Base-by-base conservation (phyloP, 2,797 vertebrate genomes). In the Pelochelys cantorii region DNA sequence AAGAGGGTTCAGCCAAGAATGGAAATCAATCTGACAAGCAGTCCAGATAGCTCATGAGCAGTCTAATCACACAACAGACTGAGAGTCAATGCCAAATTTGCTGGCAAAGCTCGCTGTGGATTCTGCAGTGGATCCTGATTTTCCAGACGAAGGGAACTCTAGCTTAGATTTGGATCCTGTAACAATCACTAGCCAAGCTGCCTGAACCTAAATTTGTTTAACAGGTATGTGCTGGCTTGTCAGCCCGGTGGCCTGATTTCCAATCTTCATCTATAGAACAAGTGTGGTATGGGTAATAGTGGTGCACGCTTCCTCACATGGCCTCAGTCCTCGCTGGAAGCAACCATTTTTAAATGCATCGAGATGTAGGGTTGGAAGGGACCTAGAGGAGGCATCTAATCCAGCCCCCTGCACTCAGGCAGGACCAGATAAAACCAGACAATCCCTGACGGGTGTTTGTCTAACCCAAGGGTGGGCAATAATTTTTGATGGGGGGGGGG, bases 1-100 rank as follows among this genome's bases (percentile, higher is more conserved):
- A 94, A 90, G 81, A 87, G 94, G 95, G 97, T 88, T 97, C 96
- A 96, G 95, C 92, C 88, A 84, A 87, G 88, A 85, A 95, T 96
- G 96, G 93, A 95, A 97, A 97, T 96, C 88, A 95, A 95, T 90
- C 91, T 42, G 65, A 95, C 91, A 75, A 95, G 87, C 71, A 22
- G 37, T 74, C 15, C 84, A 93, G 91, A 94, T 95, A 92, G 82
- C 91, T 97, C 86, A 80, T 82, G 90, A 94, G 85, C 55, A 95
- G 80, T 89, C 93, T 86, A 96, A 93, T 85, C 42, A 88, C 92
- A 92, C 92, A 95, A 95, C 95, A 96, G 88, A 87, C 96, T 95
- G 92, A 94, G 95, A 95, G 95, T 95, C 95, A 94, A 96, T 80
- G 92, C 80, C 60, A 60, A 48, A 82, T 29, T 29, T 97, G 92